Evolutionary conservation across 2,888 invertebrate genomes (phyloP), one percentile per base, ranked within the genome.

Genomic region (Rhagophthalmus giganteus): DNA sequence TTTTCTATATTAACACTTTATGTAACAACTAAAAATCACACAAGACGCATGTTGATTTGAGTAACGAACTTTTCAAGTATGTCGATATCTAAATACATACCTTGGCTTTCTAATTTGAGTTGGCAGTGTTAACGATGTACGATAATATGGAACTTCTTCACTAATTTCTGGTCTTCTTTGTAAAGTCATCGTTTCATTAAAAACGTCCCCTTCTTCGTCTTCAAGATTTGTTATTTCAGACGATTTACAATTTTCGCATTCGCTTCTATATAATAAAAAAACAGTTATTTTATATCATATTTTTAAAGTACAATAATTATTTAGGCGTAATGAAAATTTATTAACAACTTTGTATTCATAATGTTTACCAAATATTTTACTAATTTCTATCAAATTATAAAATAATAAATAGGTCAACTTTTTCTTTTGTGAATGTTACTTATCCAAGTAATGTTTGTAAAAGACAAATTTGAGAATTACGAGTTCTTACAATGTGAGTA

Each of bases 181-280:
- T 54, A 85, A 69, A 24, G 85, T 85, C 85, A 85, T 85, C 1
- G 85, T 85, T 70, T 84, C 84, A 49, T 83, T 83, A 13, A 77
- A 74, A 15, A 81, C 79, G 38, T 77, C 76, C 32, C 78, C 72
- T 51, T 80, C 77, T 58, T 82, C 82, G 55, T 81, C 80, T 63
- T 81, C 81, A 55, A 78, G 76, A 35, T 64, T 64, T 40, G 62
- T 61, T 57, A 83, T 74, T 68, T 82, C 84, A 2, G 86, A 84
- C 37, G 87, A 86, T 74, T 90, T 89, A 76, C 90, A 90, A 77
- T 90, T 90, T 74, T 89, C 90, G 74, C 90, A 90, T 75, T 90
- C 90, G 74, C 86, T 88, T 60, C 89, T 68, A 45, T 7, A 60
- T n/a, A n/a, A n/a, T n/a, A n/a, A n/a, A n/a, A n/a, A n/a, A n/a